Percentiles rank a stretch among this genome's conserved stretches.
Evolutionary conservation across 2,797 vertebrate species (phyloP).

Genomic region (Rhodeus uyekii): DNA sequence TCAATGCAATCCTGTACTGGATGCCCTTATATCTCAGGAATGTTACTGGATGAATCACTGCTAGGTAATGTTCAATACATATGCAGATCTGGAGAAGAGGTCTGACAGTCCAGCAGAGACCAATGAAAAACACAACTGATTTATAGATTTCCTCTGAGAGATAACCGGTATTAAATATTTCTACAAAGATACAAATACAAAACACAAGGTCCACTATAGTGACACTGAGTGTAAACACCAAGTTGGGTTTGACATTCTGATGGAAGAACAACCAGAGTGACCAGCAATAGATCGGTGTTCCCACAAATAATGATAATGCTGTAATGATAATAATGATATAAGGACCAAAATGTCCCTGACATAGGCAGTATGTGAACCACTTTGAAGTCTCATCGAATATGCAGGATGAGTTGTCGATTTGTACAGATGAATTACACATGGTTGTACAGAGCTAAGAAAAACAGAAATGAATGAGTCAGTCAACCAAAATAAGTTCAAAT

Average conservation of each 20-base stretch:
- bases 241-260: slow-evolving; percentile 19
- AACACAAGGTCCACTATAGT: slow-evolving; percentile 25
- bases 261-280: slow-evolving; percentile 3
- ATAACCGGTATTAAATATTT: background rate
- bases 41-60: slow-evolving; percentile 3
- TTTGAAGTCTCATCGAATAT: background rate
- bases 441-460: background rate
- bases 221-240: slow-evolving; percentile 29
- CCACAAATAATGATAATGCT: slow-evolving; percentile 20
- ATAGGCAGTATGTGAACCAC: background rate
- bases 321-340: background rate
- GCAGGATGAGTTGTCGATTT: background rate
- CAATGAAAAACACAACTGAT: background rate
- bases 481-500: background rate
- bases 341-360: background rate
- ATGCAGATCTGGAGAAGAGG: slow-evolving; percentile 29
- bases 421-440: slow-evolving; percentile 4
- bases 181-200: background rate
- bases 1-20: background rate
- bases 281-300: slow-evolving; percentile 1
- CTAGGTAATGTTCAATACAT: slow-evolving; percentile 18
- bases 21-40: slow-evolving; percentile 16
- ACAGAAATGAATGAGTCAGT: background rate
- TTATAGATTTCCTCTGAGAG: background rate
- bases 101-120: slow-evolving; percentile 19